These are phyloP conservation scores for Zaprionus inermis DNA, from an alignment of 1,140 invertebrate species.

Conservation along the genomic window DNA sequence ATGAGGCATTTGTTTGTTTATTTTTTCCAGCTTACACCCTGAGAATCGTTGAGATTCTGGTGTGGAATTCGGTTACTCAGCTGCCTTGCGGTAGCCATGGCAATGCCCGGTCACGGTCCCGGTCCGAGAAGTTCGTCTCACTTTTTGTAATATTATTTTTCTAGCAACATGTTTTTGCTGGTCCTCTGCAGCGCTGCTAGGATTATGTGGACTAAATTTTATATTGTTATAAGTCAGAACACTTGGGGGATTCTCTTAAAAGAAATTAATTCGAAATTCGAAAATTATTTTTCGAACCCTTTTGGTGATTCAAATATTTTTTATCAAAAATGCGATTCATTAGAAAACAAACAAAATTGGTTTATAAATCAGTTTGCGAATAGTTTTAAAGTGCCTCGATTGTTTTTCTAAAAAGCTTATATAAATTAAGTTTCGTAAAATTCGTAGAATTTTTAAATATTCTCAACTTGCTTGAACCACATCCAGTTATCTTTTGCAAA, in stretches of 20 bases:
- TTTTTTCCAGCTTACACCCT: constrained; percentile 58
- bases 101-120: neutral
- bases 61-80: constrained; percentile 28
- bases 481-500: neutral
- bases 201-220: neutral
- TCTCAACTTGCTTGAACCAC: too few relatives aligned
- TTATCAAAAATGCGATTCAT: too few relatives aligned
- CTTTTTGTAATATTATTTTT: constrained; percentile 13
- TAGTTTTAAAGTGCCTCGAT: too few relatives aligned
- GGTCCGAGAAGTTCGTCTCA: constrained; percentile 21
- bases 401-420: too few relatives aligned
- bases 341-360: too few relatives aligned
- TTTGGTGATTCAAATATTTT: too few relatives aligned
- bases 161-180: neutral
- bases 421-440: too few relatives aligned
- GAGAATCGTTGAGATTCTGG: constrained; percentile 28
- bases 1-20: constrained; percentile 84
- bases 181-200: neutral
- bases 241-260: too few relatives aligned
- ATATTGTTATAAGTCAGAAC: neutral
- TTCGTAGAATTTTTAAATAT: too few relatives aligned
- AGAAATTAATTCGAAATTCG: too few relatives aligned
- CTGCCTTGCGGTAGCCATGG: constrained; percentile 19
- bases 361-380: too few relatives aligned
- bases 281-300: too few relatives aligned